Percentiles rank a stretch among this genome's conserved stretches.
Conservation (phyloP, 2,888 invertebrate genomes). For the Dryobota labecula region DNA sequence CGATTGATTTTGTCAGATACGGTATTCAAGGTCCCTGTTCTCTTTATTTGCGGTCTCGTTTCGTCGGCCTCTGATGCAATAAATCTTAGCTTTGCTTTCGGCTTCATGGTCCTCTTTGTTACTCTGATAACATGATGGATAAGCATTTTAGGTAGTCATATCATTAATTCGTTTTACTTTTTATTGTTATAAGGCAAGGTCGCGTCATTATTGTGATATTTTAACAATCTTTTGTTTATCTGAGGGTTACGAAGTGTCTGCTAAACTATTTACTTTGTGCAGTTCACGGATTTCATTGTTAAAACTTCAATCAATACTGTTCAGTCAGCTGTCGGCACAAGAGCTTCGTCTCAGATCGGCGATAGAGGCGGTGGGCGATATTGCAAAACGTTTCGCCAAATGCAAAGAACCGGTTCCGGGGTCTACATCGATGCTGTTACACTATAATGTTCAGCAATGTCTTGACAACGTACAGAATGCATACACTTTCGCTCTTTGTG, state of each 20-base stretch:
- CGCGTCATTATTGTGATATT: slow-evolving; percentile 61
- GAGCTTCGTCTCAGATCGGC: slow-evolving; percentile 38
- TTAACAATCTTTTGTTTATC: slow-evolving; percentile 62
- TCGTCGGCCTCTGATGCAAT: slow-evolving; percentile 89
- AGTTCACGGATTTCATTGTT: slow-evolving; percentile 32
- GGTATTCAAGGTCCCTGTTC: slow-evolving; percentile 89
- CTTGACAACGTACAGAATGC: slow-evolving; percentile 68
- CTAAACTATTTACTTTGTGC: slow-evolving; percentile 40
- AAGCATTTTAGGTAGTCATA: slow-evolving; percentile 81
- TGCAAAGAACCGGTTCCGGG: slow-evolving; percentile 81
- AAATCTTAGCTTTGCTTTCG: slow-evolving; percentile 86
- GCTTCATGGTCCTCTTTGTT: slow-evolving; percentile 88
- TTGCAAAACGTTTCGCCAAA: slow-evolving; percentile 85
- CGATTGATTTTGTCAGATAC: slow-evolving; percentile 91
- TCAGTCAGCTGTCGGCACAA: slow-evolving; percentile 29
- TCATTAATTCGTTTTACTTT: slow-evolving; percentile 79
- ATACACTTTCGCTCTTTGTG: slow-evolving; percentile 79
- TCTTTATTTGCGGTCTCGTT: slow-evolving; percentile 90
- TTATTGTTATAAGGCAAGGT: slow-evolving; percentile 78
- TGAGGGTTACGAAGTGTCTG: slow-evolving; percentile 53
- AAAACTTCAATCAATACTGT: slow-evolving; percentile 23
- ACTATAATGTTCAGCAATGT: slow-evolving; percentile 64
- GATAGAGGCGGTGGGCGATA: slow-evolving; percentile 61
- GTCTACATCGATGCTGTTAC: slow-evolving; percentile 65
- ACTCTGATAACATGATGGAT: slow-evolving; percentile 86